phyloP scores from a whole-genome alignment of 2,888 invertebrate genomes.

The Anagyrus pseudococci region DNA sequence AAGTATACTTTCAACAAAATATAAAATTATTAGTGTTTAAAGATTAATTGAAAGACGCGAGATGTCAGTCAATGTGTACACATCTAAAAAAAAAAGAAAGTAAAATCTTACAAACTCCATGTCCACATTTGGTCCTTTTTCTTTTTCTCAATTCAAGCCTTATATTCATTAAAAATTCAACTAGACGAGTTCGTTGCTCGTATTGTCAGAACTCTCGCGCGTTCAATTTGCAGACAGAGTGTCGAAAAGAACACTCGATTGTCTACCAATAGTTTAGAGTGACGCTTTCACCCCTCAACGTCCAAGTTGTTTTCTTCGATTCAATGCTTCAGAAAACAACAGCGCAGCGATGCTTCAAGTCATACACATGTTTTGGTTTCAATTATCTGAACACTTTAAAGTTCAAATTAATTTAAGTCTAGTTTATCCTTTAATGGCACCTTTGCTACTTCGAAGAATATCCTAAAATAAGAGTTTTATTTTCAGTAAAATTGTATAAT shows the following conservation, averaged over 20 bases:
- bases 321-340: no score
- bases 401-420: slow-evolving; percentile 45
- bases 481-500: not conserved
- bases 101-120: slow-evolving; percentile 35
- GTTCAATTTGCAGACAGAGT: slow-evolving; percentile 4
- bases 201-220: slow-evolving; percentile 27
- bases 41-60: slow-evolving; percentile 43
- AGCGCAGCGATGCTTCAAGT: slow-evolving; percentile 27
- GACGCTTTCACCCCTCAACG: no score
- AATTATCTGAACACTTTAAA: no score
- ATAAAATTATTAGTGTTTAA: slow-evolving; percentile 48
- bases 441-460: slow-evolving; percentile 92
- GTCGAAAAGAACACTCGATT: no score
- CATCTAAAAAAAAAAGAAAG: slow-evolving; percentile 29
- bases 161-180: slow-evolving; percentile 13
- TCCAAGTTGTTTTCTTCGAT: no score
- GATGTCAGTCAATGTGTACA: slow-evolving; percentile 20
- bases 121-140: slow-evolving; percentile 26
- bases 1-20: slow-evolving; percentile 48
- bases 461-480: slow-evolving; percentile 62
- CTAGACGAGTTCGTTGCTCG: slow-evolving; percentile 27
- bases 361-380: slow-evolving; percentile 33
- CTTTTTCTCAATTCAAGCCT: no score
- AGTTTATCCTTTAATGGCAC: slow-evolving; percentile 68
- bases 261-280: no score